Conservation (phyloP, 2,113 vertebrate species). For the Microcebus murinus region DNA sequence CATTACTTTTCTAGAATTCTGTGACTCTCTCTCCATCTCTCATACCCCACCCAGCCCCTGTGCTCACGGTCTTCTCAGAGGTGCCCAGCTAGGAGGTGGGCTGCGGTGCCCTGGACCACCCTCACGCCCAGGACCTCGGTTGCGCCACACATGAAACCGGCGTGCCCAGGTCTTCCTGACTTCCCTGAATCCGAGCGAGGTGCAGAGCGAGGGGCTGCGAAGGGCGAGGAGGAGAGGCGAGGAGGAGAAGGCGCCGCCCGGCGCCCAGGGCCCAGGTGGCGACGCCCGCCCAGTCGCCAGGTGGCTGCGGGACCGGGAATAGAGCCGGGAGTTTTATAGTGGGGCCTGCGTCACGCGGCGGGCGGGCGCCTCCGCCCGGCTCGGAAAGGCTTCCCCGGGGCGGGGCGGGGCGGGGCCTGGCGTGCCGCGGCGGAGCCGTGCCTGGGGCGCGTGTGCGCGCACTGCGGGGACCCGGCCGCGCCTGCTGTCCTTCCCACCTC, state of each 20-base stretch:
- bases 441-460: too few relatives aligned
- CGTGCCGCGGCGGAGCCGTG: fast-evolving
- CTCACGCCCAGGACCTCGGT: background rate
- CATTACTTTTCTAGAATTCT: background rate
- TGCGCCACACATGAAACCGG: background rate
- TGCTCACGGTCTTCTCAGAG: background rate
- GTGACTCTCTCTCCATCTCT: background rate
- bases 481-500: background rate
- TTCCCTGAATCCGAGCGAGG: background rate
- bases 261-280: background rate
- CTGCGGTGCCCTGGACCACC: background rate
- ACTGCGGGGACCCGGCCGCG: background rate
- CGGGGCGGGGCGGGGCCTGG: background rate
- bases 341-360: background rate
- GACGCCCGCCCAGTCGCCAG: background rate
- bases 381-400: background rate
- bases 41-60: background rate
- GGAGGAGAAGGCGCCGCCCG: background rate
- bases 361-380: background rate
- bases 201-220: background rate
- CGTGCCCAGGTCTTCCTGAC: background rate
- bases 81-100: background rate
- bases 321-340: conserved; percentile 61
- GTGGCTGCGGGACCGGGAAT: background rate
- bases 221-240: too few relatives aligned